Percentiles rank a stretch among this genome's conserved stretches.
Conservation (phyloP, 2,888 invertebrate genomes). For the Microctonus hyperodae region DNA sequence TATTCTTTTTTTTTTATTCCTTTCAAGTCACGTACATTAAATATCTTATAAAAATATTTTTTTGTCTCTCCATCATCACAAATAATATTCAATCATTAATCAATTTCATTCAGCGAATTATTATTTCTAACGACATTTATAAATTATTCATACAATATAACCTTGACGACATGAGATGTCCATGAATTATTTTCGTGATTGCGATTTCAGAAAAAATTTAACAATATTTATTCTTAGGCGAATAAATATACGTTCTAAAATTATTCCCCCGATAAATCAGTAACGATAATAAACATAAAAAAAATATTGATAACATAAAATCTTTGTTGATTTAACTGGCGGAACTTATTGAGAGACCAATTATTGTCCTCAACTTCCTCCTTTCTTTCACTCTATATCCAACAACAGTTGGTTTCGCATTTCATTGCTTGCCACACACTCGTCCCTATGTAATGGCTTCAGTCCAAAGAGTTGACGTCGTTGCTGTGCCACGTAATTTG, state of each 20-base stretch:
- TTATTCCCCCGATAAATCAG: neutral
- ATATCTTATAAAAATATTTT: too few species aligned
- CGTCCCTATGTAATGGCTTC: constrained; percentile 30
- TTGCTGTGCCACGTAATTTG: constrained; percentile 17
- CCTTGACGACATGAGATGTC: neutral
- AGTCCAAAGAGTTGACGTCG: constrained; percentile 35
- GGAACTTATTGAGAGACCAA: neutral
- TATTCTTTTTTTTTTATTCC: neutral
- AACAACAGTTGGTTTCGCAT: neutral
- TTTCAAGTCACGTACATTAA: neutral
- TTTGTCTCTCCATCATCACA: neutral
- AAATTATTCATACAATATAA: too few species aligned
- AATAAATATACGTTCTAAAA: too few species aligned
- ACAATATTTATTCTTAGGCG: neutral
- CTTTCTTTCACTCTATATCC: constrained; percentile 34
- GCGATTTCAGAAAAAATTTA: neutral
- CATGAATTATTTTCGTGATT: neutral
- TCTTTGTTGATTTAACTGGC: neutral
- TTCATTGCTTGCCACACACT: constrained; percentile 11
- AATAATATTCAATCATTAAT: neutral
- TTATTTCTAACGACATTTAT: neutral
- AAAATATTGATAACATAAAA: neutral
- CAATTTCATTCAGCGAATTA: neutral
- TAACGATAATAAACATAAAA: neutral
- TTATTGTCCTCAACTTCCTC: constrained; percentile 33